Evolutionary conservation across 53 echinoderm and acorn worm species (phyloP), one percentile per base, ranked within the genome.

Genomic region (Holothuria leucospilota): DNA sequence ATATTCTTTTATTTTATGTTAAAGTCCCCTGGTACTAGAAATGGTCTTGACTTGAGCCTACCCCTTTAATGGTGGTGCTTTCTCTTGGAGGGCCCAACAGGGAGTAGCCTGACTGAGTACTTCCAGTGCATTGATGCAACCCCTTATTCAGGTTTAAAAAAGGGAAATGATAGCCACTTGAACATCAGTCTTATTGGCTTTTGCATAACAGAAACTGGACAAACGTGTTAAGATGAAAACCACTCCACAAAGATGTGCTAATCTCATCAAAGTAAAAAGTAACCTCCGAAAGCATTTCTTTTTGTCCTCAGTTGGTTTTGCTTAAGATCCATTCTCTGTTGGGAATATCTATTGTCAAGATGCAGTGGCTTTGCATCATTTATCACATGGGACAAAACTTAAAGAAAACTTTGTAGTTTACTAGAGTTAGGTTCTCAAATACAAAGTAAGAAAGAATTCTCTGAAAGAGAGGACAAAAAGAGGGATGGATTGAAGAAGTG

Each of bases 111-210:
- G 39, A 46, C 23, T 39, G 72, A n/a, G 46, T 15, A 39, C 39
- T 39, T 39, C 40, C 21, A 20, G 20, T 41, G 72, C 15, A 39
- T 46, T 72, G 72, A 46, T 41, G 72, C 46, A 42, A n/a, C 23
- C 11, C 72, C 72, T 72, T 29, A 5, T 72, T 72, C 23, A 40
- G 46, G 46, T n/a, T 72, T 72, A 41, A 11, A 46, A 46, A 42
- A 56, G n/a, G 72, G 49, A 20, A 38, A 72, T 72, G 72, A 72
- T 72, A 72, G 42, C 72, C 72, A 72, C 72, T 72, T 72, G 46
- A 72, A 20, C n/a, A 40, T 30, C 72, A 39, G 21, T 72, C 49
- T 20, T 14, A 46, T 46, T 72, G 72, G 40, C 72, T 72, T 72
- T 72, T 72, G 72, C 72, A 72, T 16, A 72, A 72, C 72, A 72